These are phyloP conservation scores for Chloroceryle aenea DNA, from an alignment of 2,113 vertebrate genomes.

Conservation along the genomic window DNA sequence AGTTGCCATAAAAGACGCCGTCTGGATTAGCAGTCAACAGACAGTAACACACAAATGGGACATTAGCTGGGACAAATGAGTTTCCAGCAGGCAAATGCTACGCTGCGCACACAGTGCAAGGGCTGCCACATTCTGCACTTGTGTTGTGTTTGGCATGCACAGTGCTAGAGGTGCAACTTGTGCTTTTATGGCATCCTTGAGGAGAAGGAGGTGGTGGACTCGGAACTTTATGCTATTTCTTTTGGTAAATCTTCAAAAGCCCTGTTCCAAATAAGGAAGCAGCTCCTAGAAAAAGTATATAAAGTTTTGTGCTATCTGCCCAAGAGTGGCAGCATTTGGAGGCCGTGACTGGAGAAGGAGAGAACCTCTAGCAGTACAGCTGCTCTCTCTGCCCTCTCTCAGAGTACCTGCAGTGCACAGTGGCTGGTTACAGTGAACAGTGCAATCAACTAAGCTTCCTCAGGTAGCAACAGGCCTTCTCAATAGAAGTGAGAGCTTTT, in stretches of 20 bases:
- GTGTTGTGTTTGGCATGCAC: accelerated
- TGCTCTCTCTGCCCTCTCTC: background rate
- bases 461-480: background rate
- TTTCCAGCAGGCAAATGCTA: background rate
- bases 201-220: background rate
- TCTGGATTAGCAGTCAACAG: background rate
- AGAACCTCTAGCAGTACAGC: background rate
- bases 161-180: background rate
- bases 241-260: background rate
- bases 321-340: background rate
- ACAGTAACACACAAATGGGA: background rate
- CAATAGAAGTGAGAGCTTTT: background rate
- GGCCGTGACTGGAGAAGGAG: background rate
- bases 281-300: background rate
- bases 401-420: background rate
- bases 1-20: background rate
- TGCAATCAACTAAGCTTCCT: background rate
- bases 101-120: accelerated
- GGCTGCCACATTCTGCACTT: accelerated
- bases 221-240: background rate
- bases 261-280: background rate
- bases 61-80: background rate
- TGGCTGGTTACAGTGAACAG: background rate
- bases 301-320: background rate
- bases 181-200: background rate